These are phyloP conservation scores for Apistogramma diplotaenia DNA, from an alignment of 2,113 vertebrate species.

Conservation along the genomic window DNA sequence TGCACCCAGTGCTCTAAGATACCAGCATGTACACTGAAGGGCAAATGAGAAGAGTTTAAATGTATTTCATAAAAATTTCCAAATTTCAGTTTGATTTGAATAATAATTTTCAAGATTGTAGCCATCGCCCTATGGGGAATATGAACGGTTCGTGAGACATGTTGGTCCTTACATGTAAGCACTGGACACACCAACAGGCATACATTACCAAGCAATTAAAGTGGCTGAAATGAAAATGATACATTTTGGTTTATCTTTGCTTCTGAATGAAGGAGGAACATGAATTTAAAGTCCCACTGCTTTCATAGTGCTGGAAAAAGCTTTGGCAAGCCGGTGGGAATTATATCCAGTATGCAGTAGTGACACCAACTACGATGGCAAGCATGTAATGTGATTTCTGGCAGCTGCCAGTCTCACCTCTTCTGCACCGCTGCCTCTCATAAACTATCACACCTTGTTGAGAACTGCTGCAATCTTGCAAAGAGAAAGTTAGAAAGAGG, in stretches of 20 bases:
- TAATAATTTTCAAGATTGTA: background rate
- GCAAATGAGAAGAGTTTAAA: background rate
- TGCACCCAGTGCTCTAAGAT: background rate
- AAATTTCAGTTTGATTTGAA: background rate
- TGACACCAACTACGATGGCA: background rate
- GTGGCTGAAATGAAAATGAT: background rate
- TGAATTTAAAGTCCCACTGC: background rate
- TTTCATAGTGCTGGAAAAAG: background rate
- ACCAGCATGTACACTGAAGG: background rate
- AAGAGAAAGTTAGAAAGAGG: slow-evolving; percentile 39
- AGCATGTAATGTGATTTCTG: slow-evolving; percentile 1
- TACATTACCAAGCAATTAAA: background rate
- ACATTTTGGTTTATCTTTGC: background rate
- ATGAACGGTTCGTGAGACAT: background rate
- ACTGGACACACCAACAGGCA: background rate
- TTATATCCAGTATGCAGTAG: background rate
- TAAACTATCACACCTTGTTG: slow-evolving; percentile 36
- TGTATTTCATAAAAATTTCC: background rate
- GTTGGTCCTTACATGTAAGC: background rate
- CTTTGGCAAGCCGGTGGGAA: background rate
- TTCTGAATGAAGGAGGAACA: background rate
- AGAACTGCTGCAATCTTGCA: slow-evolving; percentile 30
- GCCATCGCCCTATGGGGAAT: background rate
- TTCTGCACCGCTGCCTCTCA: background rate
- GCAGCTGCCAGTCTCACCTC: background rate